These are phyloP conservation scores for Varecia variegata DNA, from an alignment of 2,797 vertebrate genomes.

Conservation along the genomic window DNA sequence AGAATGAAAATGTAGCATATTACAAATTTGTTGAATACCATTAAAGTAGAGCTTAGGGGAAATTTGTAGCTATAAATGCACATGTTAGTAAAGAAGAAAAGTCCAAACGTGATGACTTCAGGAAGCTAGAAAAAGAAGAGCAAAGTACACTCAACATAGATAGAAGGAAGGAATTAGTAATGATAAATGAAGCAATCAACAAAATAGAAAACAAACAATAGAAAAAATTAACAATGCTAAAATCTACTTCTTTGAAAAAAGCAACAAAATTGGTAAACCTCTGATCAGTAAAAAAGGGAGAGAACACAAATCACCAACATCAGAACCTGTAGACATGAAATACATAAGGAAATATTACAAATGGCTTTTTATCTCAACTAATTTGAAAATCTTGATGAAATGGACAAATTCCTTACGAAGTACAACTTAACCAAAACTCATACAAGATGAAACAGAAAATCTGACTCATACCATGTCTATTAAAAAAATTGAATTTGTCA, in stretches of 20 bases:
- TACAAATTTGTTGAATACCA: neutral
- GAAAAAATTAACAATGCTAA: neutral
- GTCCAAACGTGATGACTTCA: neutral
- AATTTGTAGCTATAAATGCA: neutral
- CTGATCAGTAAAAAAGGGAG: neutral
- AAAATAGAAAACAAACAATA: neutral
- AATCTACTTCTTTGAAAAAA: neutral
- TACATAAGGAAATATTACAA: neutral
- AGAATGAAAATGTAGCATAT: neutral
- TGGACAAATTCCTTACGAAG: neutral
- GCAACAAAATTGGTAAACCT: neutral
- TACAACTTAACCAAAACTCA: neutral
- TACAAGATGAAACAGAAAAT: neutral
- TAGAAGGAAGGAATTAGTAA: neutral
- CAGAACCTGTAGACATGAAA: neutral
- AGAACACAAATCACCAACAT: neutral
- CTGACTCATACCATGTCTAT: neutral
- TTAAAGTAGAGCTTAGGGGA: neutral
- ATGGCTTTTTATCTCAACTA: neutral
- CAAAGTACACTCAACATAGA: neutral
- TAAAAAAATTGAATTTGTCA: neutral
- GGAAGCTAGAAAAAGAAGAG: neutral
- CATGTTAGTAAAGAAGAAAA: neutral
- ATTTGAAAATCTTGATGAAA: neutral
- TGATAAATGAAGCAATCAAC: neutral